Base-by-base conservation (phyloP, 2,113 vertebrate species). In the Leptobrachium leishanense region DNA sequence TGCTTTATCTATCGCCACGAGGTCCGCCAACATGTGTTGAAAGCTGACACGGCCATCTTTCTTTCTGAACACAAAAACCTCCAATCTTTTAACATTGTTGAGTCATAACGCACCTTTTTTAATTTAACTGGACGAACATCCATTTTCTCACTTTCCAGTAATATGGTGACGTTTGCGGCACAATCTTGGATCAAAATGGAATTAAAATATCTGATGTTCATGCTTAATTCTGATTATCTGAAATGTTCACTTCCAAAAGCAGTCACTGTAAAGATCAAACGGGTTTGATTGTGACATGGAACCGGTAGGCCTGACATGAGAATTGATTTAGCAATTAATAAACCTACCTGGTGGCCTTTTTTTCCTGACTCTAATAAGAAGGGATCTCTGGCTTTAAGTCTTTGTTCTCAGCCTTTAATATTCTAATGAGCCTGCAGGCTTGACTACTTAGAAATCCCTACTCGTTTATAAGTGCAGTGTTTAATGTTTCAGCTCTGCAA, bases 381-480 rank as follows among this genome's bases (percentile, higher is more conserved):
- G 79, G 83, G 82, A 84, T 79, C 84, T 0, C 0, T 77, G 0
- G 72, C 65, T 31, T 31, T 82, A n/a, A 31, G n/a, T 81, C 83
- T 89, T 89, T 90, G 75, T 89, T 89, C 87, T 74, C 43, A 1
- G 72, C 76, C 85, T 88, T 89, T 88, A 83, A 75, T 88, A 85
- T 87, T 88, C 84, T 85, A 86, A 88, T 90, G 85, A 87, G 85
- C 82, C 87, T 85, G 75, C 84, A 85, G 83, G 84, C 84, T 86
- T 87, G 82, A 85, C 82, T 84, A 81, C 81, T 65, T 81, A n/a
- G n/a, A n/a, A n/a, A n/a, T n/a, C n/a, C n/a, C n/a, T n/a, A n/a
- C n/a, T n/a, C n/a, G n/a, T n/a, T n/a, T n/a, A n/a, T n/a, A 73
- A 4, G 2, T 84, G 77, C 80, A 75, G 80, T 82, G 70, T 82